Evolutionary conservation across 2,797 vertebrate species (phyloP).

Genomic region (Petrocephalus schoutedeni): DNA sequence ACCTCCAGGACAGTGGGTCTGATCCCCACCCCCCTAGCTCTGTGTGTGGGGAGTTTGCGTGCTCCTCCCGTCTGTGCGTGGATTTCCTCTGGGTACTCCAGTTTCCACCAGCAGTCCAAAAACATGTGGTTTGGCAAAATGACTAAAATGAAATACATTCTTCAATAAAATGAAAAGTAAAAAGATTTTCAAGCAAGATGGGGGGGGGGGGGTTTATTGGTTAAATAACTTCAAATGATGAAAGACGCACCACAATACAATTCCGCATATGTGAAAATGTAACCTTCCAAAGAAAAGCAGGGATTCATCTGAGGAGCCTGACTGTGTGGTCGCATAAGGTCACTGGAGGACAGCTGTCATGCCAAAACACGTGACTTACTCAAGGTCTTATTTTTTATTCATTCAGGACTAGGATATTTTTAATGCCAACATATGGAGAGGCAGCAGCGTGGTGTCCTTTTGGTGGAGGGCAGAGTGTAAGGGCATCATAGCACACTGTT

Average conservation of each 20-base stretch:
- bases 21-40: no score
- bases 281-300: neutral
- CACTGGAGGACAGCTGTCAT: neutral
- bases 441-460: neutral
- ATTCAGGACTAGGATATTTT: neutral
- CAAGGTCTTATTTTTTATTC: constrained; percentile 12
- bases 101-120: neutral
- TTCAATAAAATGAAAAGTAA: neutral
- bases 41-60: neutral
- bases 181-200: neutral
- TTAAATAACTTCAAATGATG: neutral
- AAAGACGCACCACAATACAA: neutral
- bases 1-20: neutral
- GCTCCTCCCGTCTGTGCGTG: neutral
- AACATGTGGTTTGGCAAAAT: neutral
- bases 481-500: neutral
- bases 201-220: neutral
- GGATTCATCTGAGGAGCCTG: neutral
- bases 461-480: neutral
- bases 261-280: neutral
- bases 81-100: neutral
- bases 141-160: neutral
- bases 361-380: neutral
- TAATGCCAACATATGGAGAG: neutral
- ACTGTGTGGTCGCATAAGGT: neutral